Percentiles rank a stretch among this genome's conserved stretches.
These are phyloP conservation scores for Drosophila lowei DNA, from an alignment of 1,140 invertebrate species.

Conservation along the genomic window DNA sequence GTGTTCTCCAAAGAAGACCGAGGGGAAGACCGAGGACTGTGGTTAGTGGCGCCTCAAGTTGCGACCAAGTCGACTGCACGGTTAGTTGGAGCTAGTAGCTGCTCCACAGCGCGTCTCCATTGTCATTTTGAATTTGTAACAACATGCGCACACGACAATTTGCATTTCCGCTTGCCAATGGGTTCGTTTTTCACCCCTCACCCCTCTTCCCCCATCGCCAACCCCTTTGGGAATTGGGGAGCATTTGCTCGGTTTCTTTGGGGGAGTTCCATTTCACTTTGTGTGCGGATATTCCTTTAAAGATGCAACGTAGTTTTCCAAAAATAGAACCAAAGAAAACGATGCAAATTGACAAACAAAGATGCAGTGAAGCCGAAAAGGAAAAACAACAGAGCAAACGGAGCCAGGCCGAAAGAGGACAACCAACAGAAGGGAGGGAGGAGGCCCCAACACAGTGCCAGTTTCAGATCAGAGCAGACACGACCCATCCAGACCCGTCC, in stretches of 20 bases:
- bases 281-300: slow-evolving; percentile 57
- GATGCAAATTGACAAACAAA: slow-evolving; percentile 57
- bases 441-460: too few species aligned
- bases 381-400: slow-evolving; percentile 48
- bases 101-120: slow-evolving; percentile 51
- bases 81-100: slow-evolving; percentile 70
- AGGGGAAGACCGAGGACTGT: background rate
- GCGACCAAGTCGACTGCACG: slow-evolving; percentile 53
- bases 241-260: slow-evolving; percentile 46
- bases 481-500: too few species aligned
- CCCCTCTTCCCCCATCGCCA: background rate
- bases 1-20: slow-evolving; percentile 23
- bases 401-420: slow-evolving; percentile 10
- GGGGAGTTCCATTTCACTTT: slow-evolving; percentile 69
- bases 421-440: slow-evolving; percentile 1
- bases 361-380: slow-evolving; percentile 54
- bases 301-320: slow-evolving; percentile 44
- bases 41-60: slow-evolving; percentile 42
- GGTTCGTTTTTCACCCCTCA: slow-evolving; percentile 37
- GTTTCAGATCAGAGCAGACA: too few species aligned
- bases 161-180: slow-evolving; percentile 77
- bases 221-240: slow-evolving; percentile 25
- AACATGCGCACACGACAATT: slow-evolving; percentile 76
- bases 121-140: slow-evolving; percentile 78
- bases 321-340: slow-evolving; percentile 48